Evolutionary conservation across 1,140 invertebrate species (phyloP), one percentile per base, ranked within the genome.

Genomic region (Platorchestia sp.): DNA sequence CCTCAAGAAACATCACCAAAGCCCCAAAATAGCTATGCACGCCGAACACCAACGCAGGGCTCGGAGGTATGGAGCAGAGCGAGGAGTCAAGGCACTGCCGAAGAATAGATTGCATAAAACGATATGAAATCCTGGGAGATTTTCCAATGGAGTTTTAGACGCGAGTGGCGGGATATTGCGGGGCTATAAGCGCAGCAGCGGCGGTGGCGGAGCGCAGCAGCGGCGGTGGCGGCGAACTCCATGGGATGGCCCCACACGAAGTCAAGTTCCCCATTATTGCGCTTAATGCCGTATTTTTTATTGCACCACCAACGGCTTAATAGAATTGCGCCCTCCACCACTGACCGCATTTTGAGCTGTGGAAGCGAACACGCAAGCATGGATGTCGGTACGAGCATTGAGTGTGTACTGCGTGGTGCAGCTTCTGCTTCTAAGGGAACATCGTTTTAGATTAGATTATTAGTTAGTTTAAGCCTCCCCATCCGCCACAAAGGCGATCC

Each of bases 71-170:
- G 59, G 36, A 19, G 59, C 59, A 36, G 10, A 19, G 7, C 27
- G 59, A 75, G 59, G 1, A 75, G 27, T 27, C 59, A 75, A 36
- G 59, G 27, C 59, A 75, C 59, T 75, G 14, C 59, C 14, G 59
- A 75, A 75, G 59, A 75, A 75, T 75, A 75, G 59, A 27, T 27
- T 75, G 59, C 59, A 75, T 75, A 75, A 75, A 75, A 75, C 59
- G 14, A 10, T 75, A 75, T 75, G 59, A 75, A 75, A 75, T 75
- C 59, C 59, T 75, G 10, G 1, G 59, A 89, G 87, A 89, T 89
- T 89, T 89, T 44, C 43, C 41, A 89, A 89, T 89, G 87, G 87
- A 89, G 43, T 89, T 89, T 89, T 89, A 75, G 59, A 75, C 27
- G 87, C 36, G 87, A 41, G 87, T 41, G 36, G n/a, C 87, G 43